Base-by-base conservation (phyloP, 2,113 vertebrate genomes). In the Phyllopteryx taeniolatus region DNA sequence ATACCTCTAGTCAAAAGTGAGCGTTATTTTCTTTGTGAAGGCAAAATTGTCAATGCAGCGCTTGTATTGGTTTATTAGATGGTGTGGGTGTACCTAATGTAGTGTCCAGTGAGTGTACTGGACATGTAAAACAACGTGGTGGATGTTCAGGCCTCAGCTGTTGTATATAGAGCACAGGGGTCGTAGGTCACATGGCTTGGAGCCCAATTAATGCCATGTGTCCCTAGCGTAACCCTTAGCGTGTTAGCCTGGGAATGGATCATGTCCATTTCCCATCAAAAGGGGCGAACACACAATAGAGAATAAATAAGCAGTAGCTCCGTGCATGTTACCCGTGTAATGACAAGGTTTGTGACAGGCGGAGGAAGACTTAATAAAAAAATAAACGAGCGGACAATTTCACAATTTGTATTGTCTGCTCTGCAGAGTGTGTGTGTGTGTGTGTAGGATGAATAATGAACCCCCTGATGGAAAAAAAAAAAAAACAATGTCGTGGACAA, bases 141-240 rank as follows among this genome's bases (percentile, higher is more conserved):
- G 60, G 64, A 68, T 47, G 33, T 44, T 19, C 49, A 54, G 57
- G 51, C 67, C 65, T 67, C 63, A 44, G 49, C n/a, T 75, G 54
- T 54, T 42, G 64, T 42, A 62, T 70, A 13, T 57, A 31, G 64
- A 70, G 39, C 69, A 39, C 35, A 68, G n/a, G 63, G 53, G 15
- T 17, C 8, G 54, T 27, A 1, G 11, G 71, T 57, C 61, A 71
- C 17, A 54, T 68, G 65, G 44, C 67, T 57, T 14, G 44, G 8
- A 67, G 76, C 60, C 57, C 49, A 79, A 33, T 71, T 64, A 76
- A 70, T 46, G 78, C 51, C 70, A 66, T 70, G 62, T 73, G 75
- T 74, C 78, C 79, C 70, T 70, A 12, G 65, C 65, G 46, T 81
- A 67, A 86, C 73, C 1, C 69, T 82, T 74, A 74, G 42, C 7